Conservation (phyloP, 1,140 invertebrate genomes). For the Calephelis nemesis region DNA sequence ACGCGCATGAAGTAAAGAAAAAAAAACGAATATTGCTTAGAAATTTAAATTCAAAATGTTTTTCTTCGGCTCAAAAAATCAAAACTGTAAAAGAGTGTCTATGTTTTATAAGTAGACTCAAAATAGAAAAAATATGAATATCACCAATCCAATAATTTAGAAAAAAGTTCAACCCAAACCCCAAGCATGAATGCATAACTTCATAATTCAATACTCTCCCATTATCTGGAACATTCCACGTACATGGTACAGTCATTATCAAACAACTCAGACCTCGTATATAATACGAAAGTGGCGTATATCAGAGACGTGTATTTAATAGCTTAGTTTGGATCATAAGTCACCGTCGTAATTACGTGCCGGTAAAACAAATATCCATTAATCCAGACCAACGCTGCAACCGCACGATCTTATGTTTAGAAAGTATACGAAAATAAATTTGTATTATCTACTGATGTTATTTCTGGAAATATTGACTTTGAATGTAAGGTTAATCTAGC, state of each 20-base stretch:
- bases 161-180: no score
- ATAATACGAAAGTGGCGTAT: slow-evolving; percentile 15
- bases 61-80: no score
- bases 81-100: no score
- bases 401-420: slow-evolving; percentile 32
- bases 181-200: slow-evolving; percentile 19
- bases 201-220: not conserved
- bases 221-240: not conserved
- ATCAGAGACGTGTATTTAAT: slow-evolving; percentile 23
- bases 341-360: slow-evolving; percentile 41
- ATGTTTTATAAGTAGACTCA: no score
- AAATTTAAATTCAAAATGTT: no score
- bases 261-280: slow-evolving; percentile 21
- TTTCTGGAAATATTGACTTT: not conserved
- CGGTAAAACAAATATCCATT: slow-evolving; percentile 42
- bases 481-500: not conserved
- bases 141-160: no score
- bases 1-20: no score
- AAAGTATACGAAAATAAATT: slow-evolving; percentile 3
- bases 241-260: slow-evolving; percentile 20
- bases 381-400: slow-evolving; percentile 38
- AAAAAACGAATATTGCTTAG: no score
- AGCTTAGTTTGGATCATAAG: slow-evolving; percentile 38
- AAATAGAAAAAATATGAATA: no score
- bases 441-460: not conserved